Base-by-base conservation (phyloP, 2,113 vertebrate species). In the Electrona antarctica region DNA sequence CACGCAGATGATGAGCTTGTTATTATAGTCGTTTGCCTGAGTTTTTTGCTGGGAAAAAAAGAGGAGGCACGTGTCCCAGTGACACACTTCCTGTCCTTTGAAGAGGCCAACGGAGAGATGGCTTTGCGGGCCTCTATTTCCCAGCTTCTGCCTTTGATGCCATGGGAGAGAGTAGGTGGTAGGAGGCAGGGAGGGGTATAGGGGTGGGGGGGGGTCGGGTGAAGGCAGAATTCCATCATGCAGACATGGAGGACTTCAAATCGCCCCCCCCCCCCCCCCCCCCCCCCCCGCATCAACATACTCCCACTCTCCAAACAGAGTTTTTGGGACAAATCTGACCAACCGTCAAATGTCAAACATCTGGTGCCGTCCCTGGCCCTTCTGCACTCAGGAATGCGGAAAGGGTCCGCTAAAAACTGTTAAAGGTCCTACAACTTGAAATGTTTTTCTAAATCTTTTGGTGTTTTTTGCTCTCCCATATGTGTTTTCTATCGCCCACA, bases 1-100 rank as follows among this genome's bases (percentile, higher is more conserved):
- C 81, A 85, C 84, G 84, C 84, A 91, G 87, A 93, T 90, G 90
- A 91, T 90, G 90, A 91, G 88, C 80, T 89, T 90, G 90, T 92
- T 92, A 91, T 93, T 92, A 87, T 85, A 89, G 92, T 83, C 83
- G 77, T 87, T 90, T 54, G 73, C 63, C 82, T 64, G 77, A 84
- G 85, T 89, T 41, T 41, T 41, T 91, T 80, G 84, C 88, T 90
- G 87, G 91, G 87, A 90, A 91, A 86, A 80, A 41, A 41, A 41
- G 33, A 41, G 33, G 90, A 83, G 83, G 87, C 85, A 90, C 64
- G 86, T 89, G 92, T 90, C 86, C 87, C 85, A 90, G 82, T 89
- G 89, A 93, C 92, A 92, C 90, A 93, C 92, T 92, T 94, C 92
- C 93, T 93, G 89, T 90, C 78, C 91, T 93, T 93, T 94, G 93